Evolutionary conservation across 2,797 vertebrate species (phyloP).

Genomic region (Saxicola maurus): DNA sequence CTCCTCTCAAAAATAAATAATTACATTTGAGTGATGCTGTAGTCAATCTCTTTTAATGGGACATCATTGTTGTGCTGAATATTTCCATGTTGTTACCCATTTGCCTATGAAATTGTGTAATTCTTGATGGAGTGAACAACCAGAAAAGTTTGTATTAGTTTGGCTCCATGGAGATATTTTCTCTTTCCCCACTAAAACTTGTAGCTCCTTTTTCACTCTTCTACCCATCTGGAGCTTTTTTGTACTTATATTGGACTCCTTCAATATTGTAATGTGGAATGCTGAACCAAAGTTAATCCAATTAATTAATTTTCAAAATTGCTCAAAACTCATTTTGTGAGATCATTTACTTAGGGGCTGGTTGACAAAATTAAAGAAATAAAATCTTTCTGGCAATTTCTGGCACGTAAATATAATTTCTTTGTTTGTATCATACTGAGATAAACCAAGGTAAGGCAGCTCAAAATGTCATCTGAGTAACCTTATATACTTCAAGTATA

Average conservation of each 20-base stretch:
- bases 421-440: not conserved
- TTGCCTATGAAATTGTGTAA: not conserved
- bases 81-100: accelerated
- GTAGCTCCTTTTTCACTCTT: not conserved
- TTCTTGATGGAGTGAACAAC: not conserved
- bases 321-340: not conserved
- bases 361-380: not conserved
- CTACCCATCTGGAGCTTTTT: not conserved
- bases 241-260: not conserved
- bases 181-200: not conserved
- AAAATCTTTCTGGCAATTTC: not conserved
- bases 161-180: not conserved
- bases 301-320: not conserved
- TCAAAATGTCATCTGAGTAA: not conserved
- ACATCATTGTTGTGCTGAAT: not conserved
- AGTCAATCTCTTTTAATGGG: not conserved
- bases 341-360: not conserved
- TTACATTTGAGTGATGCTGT: not conserved
- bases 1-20: not conserved
- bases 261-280: not conserved
- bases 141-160: not conserved
- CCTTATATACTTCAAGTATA: not conserved
- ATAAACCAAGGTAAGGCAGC: not conserved
- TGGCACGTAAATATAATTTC: not conserved
- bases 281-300: not conserved